These are phyloP conservation scores for Falco rusticolus DNA, from an alignment of 2,797 vertebrate genomes.

Conservation along the genomic window DNA sequence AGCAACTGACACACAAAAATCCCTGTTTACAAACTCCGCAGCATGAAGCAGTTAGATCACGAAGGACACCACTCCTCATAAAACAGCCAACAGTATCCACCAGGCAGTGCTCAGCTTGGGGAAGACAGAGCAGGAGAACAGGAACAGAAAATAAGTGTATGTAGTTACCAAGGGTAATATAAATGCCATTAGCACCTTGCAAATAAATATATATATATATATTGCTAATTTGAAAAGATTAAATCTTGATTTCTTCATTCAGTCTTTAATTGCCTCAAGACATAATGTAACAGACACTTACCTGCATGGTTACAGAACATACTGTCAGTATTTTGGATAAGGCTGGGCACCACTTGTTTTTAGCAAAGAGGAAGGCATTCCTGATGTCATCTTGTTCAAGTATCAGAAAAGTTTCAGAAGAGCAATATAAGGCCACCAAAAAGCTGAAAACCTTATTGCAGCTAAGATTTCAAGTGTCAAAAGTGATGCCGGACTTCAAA, in stretches of 20 bases:
- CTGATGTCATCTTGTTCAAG: not conserved
- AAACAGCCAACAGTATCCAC: not conserved
- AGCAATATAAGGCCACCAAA: not conserved
- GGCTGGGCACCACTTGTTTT: not conserved
- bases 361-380: not conserved
- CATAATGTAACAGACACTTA: not conserved
- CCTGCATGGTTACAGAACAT: not conserved
- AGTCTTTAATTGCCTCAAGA: not conserved
- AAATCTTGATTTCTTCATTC: not conserved
- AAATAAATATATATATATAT: not conserved
- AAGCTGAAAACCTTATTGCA: not conserved
- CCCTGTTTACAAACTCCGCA: not conserved
- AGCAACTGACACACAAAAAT: conserved; percentile 1
- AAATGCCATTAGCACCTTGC: not conserved
- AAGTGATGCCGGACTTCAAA: not conserved
- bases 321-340: not conserved
- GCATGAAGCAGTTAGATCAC: not conserved
- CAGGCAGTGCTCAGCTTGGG: not conserved
- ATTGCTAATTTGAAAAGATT: not conserved
- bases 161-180: not conserved
- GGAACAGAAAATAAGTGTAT: not conserved
- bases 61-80: not conserved
- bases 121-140: not conserved
- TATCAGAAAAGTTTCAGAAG: not conserved
- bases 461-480: not conserved